These are phyloP conservation scores for Smittia aterrima DNA, from an alignment of 2,888 invertebrate species.

Conservation along the genomic window DNA sequence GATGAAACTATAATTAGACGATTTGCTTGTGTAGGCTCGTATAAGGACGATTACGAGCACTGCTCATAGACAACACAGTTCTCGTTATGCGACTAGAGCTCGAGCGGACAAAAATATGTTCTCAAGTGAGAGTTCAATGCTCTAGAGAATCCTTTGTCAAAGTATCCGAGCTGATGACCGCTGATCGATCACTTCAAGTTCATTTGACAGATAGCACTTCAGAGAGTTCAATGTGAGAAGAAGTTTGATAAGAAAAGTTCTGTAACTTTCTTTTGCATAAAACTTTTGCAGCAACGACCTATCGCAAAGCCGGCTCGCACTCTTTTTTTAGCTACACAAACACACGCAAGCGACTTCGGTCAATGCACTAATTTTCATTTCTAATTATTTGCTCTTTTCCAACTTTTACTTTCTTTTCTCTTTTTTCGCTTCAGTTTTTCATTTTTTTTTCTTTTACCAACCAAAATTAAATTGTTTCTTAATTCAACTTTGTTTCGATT, in stretches of 20 bases:
- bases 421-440: constrained; percentile 38
- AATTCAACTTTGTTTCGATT: constrained; percentile 11
- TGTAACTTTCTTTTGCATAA: constrained; percentile 29
- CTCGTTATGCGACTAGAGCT: constrained; percentile 13
- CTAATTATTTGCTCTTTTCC: constrained; percentile 40
- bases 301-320: neutral
- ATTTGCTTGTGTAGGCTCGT: neutral
- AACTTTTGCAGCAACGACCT: constrained; percentile 19
- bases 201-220: neutral
- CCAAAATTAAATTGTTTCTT: neutral
- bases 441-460: neutral
- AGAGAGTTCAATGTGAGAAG: neutral
- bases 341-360: constrained; percentile 32
- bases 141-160: neutral
- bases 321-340: constrained; percentile 7
- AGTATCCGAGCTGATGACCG: constrained; percentile 32
- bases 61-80: constrained; percentile 40
- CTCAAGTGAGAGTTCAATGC: neutral
- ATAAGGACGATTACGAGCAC: constrained; percentile 4
- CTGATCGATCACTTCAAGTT: constrained; percentile 32
- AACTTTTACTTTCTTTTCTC: constrained; percentile 42
- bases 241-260: too few relatives aligned
- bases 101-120: constrained; percentile 32
- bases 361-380: constrained; percentile 42
- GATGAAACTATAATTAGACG: constrained; percentile 35